A percentile compares a stretch with the other conserved stretches of the same genome.
These are phyloP conservation scores for Turdus rufiventris DNA, from an alignment of 2,113 vertebrate species.

Conservation along the genomic window DNA sequence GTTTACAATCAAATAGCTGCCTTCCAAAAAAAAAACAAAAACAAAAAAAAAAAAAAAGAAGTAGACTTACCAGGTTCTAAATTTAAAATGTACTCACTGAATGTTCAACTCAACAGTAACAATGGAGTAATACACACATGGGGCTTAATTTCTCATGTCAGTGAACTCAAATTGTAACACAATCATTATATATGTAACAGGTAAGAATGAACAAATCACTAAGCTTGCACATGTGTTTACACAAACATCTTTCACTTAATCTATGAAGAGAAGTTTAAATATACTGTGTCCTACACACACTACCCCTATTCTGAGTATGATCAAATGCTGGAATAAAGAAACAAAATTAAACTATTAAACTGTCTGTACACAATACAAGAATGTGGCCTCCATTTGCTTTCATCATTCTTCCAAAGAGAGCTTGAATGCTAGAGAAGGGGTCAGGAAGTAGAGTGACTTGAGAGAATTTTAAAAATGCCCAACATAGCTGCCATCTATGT, in stretches of 20 bases:
- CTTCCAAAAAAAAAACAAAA: not conserved
- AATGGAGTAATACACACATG: not conserved
- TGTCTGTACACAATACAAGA: not conserved
- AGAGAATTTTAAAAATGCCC: not conserved
- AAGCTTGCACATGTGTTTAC: not conserved
- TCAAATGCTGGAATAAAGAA: not conserved
- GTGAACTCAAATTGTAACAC: not conserved
- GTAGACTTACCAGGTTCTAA: not conserved
- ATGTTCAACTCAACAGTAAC: not conserved
- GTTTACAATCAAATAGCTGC: not conserved
- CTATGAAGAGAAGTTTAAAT: not conserved
- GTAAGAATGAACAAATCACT: not conserved
- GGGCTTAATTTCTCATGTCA: not conserved
- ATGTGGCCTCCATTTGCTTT: not conserved
- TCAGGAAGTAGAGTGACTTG: not conserved
- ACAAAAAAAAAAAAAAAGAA: not conserved
- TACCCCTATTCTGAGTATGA: not conserved
- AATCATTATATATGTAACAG: not conserved
- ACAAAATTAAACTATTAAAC: not conserved
- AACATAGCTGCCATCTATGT: not conserved
- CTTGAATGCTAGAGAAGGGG: accelerated
- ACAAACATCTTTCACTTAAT: not conserved
- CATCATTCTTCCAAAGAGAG: not conserved
- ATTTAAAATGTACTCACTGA: not conserved
- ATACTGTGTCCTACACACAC: not conserved